Evolutionary conservation across 2,113 vertebrate genomes (phyloP), one percentile per base, ranked within the genome.

Genomic region (Elachura formosa): DNA sequence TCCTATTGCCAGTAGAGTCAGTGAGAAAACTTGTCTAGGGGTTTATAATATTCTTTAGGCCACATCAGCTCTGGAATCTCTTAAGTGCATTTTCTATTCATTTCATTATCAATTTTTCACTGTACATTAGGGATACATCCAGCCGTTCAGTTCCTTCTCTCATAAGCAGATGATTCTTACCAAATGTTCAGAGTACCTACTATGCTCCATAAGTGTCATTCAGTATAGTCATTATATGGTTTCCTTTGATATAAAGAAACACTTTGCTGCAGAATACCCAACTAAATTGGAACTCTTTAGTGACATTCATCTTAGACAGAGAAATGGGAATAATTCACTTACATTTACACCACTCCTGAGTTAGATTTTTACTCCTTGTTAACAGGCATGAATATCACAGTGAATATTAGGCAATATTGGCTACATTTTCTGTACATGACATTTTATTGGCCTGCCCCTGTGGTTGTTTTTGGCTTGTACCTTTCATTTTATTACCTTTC

Each of bases 221-320:
- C 67, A 69, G 46, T 54, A 48, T 33, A 79, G 72, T 77, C 72
- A 63, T 90, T 83, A 77, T 38, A 62, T 63, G 38, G 82, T 62
- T 95, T 87, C 6, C 2, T 94, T 90, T 83, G 90, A 91, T 85
- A 71, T 48, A 87, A 87, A 95, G 77, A 81, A 94, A 69, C 64
- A 64, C 71, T 84, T 85, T 29, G 26, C 63, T 90, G 59, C 41
- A 58, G 63, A 85, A 83, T 85, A 46, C 46, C 41, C n/a, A 49
- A 41, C 63, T 51, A 83, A 90, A 66, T 54, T 76, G 85, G 51
- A 82, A 78, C 87, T 85, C 86, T 88, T 87, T 20, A 75, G 28
- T 73, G 75, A 34, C 73, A 90, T 84, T 66, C 51, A 62, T 69
- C 68, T 77, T 90, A 33, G 3, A 8, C 56, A 87, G 75, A 69